A percentile compares a stretch with the other conserved stretches of the same genome.
Conservation (phyloP, 2,113 vertebrate species). For the Lepus europaeus region DNA sequence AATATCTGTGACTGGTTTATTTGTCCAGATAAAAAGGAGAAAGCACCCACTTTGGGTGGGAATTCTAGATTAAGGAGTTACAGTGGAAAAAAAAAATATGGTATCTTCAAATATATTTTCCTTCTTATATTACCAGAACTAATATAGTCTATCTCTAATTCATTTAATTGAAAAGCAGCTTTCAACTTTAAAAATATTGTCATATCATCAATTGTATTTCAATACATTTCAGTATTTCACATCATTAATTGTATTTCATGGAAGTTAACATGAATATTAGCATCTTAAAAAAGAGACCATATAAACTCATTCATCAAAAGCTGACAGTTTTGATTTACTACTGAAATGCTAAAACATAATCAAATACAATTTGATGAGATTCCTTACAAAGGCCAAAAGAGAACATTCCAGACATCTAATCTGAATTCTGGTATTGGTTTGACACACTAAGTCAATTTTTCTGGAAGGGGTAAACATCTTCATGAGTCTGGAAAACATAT, state of each 20-base stretch:
- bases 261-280: background rate
- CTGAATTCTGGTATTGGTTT: conserved; percentile 57
- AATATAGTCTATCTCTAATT: background rate
- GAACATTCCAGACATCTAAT: background rate
- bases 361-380: background rate
- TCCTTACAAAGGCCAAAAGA: background rate
- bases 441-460: conserved; percentile 38
- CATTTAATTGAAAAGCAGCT: background rate
- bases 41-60: background rate
- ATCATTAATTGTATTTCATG: too few relatives aligned
- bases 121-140: background rate
- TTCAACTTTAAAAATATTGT: conserved; percentile 16
- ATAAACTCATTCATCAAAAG: background rate
- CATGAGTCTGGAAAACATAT: background rate
- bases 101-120: background rate
- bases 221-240: background rate
- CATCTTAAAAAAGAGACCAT: background rate
- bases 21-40: background rate
- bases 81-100: background rate
- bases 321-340: background rate
- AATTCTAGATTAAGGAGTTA: conserved; percentile 3
- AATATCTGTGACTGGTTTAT: background rate
- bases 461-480: background rate
- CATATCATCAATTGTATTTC: background rate
- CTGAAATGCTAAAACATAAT: background rate